These are phyloP conservation scores for Anhinga anhinga DNA, from an alignment of 2,113 vertebrate genomes.

Conservation along the genomic window DNA sequence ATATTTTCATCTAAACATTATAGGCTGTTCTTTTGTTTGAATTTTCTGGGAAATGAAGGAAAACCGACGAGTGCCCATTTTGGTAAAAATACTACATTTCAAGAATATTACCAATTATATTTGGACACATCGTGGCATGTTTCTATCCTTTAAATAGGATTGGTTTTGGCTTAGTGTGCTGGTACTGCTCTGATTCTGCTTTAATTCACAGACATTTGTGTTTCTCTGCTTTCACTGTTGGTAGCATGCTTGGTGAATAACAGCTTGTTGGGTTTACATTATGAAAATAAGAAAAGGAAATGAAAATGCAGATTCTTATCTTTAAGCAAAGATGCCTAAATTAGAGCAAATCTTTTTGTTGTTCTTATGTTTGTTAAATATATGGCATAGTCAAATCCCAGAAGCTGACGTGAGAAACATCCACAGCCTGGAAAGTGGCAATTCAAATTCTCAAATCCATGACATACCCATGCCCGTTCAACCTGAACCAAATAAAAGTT, in stretches of 20 bases:
- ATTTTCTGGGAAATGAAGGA: neutral
- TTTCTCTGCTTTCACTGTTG: neutral
- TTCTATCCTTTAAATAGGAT: conserved; percentile 25
- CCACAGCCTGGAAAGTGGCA: neutral
- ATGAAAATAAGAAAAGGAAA: conserved; percentile 29
- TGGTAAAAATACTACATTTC: conserved; percentile 6
- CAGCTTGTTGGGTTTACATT: conserved; percentile 29
- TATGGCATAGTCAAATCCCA: neutral
- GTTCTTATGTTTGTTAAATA: conserved; percentile 25
- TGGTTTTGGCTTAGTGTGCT: neutral
- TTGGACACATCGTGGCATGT: neutral
- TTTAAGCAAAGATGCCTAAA: neutral
- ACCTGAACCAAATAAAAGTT: neutral
- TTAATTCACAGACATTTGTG: conserved; percentile 33
- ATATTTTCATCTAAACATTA: neutral
- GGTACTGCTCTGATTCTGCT: neutral
- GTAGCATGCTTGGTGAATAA: conserved; percentile 13
- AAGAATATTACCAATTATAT: conserved; percentile 16
- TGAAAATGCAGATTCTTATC: neutral
- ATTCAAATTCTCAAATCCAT: neutral
- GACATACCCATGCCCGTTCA: neutral
- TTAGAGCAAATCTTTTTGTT: conserved; percentile 32
- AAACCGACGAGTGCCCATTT: neutral
- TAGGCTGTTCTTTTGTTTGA: neutral
- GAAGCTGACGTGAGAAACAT: neutral